phyloP scores from a whole-genome alignment of 1,140 invertebrate genomes.

The Listronotus oregonensis region DNA sequence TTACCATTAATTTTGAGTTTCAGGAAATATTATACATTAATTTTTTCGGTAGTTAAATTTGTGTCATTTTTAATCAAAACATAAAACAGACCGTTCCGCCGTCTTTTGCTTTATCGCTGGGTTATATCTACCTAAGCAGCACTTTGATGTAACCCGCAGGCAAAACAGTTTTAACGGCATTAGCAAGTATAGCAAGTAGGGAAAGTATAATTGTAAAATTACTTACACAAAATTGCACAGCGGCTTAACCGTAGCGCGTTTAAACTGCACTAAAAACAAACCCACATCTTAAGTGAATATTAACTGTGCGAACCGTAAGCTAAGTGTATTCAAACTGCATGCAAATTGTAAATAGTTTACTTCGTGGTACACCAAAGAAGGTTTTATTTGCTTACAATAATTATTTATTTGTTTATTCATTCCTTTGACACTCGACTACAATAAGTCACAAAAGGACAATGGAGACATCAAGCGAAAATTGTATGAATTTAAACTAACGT shows the following conservation, averaged over 20 bases:
- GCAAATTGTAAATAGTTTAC: constrained; percentile 17
- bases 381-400: constrained; percentile 4
- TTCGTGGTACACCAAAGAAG: neutral
- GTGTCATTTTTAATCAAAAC: no score
- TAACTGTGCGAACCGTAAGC: constrained; percentile 7
- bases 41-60: no score
- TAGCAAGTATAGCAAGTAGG: constrained; percentile 6
- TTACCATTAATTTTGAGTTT: no score
- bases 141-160: neutral
- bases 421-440: constrained; percentile 16
- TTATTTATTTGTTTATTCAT: neutral
- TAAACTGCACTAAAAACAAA: constrained; percentile 26
- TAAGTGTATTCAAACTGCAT: constrained; percentile 16
- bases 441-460: constrained; percentile 19
- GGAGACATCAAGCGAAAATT: neutral
- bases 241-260: constrained; percentile 9
- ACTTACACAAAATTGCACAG: constrained; percentile 28
- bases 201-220: constrained; percentile 35
- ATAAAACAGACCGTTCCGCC: no score
- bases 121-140: constrained; percentile 1
- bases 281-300: constrained; percentile 29
- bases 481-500: neutral
- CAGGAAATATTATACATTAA: no score
- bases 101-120: neutral
- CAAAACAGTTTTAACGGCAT: constrained; percentile 19